These are phyloP conservation scores for Pterocles orientalis DNA, from an alignment of 2,113 vertebrate genomes.

Conservation along the genomic window DNA sequence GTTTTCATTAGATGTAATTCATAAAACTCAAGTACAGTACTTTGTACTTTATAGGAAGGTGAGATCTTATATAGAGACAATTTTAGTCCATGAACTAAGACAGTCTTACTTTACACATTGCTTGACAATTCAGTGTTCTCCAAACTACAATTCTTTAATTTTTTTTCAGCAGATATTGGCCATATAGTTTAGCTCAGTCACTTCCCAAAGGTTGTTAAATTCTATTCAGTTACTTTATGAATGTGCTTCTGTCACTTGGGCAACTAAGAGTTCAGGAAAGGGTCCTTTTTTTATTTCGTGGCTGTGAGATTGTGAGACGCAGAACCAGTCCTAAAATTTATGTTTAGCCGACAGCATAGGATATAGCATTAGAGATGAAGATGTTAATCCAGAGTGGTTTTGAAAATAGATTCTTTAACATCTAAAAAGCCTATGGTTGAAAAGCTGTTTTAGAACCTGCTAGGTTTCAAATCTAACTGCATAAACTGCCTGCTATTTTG, in stretches of 20 bases:
- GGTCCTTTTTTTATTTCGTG: neutral
- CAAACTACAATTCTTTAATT: neutral
- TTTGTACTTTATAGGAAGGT: slow-evolving; percentile 20
- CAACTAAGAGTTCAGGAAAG: slow-evolving; percentile 56
- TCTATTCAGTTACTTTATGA: slow-evolving; percentile 9
- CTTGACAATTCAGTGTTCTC: slow-evolving; percentile 23
- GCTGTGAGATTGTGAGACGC: slow-evolving; percentile 20
- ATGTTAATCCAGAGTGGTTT: neutral
- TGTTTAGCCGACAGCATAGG: neutral
- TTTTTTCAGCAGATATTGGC: slow-evolving; percentile 5
- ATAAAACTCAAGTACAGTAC: neutral
- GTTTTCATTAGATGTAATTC: neutral
- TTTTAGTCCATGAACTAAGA: slow-evolving; percentile 10
- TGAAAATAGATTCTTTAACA: slow-evolving; percentile 17
- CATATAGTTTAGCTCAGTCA: neutral
- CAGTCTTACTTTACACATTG: neutral
- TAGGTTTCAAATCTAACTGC: neutral
- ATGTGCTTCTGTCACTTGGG: slow-evolving; percentile 19
- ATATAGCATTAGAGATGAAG: slow-evolving; percentile 17
- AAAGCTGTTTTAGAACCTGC: neutral
- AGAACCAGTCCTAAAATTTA: neutral
- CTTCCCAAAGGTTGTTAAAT: slow-evolving; percentile 44
- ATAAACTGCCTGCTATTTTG: neutral
- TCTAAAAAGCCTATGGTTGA: slow-evolving; percentile 1
- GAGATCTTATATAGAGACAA: neutral